Base-by-base conservation (phyloP, 1,140 invertebrate species). In the Eriosoma lanigerum region DNA sequence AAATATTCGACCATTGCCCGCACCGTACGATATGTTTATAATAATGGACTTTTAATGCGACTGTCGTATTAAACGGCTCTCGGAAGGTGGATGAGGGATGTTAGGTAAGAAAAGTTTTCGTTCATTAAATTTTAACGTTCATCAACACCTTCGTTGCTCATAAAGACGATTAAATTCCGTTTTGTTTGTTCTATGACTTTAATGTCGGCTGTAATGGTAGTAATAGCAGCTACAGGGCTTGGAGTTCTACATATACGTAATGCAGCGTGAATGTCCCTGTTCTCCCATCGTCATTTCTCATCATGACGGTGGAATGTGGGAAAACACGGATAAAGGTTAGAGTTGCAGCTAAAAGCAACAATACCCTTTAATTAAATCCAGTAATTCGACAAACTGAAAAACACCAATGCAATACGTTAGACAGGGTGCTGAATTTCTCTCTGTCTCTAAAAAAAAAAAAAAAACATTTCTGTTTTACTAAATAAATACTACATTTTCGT, bases 71-170 rank as follows among this genome's bases (percentile, higher is more conserved):
- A 26, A 60, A 60, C 26, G 56, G 13, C 56, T 13, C 24, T 15
- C 21, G 15, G 21, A 24, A 24, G 12, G 21, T 58, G 21, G 56
- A 13, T 58, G 21, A 58, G 4, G 58, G 58, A 24, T n/a, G n/a
- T 60, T 60, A 15, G 15, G 15, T 26, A 26, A 26, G 24, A 60
- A 5, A 24, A 24, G 17, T 62, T 62, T 62, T 32, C 26, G 26
- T 68, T 68, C 50, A 72, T 72, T 72, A 72, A 21, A 72, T 48
- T 68, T 44, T 68, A 68, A 62, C 26, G 62, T 64, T 64, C 32
- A 44, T 50, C 19, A n/a, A 29, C 24, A 73, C 50, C 29, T 73
- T 54, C 26, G 32, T 64, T 38, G 19, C 10, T 26, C 54, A 54
- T 19, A 54, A 3, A 17, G 50, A n/a, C 50, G 70, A 73, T 54